Percentiles rank a stretch among this genome's conserved stretches.
Evolutionary conservation across 2,888 invertebrate genomes (phyloP).

Genomic region (Sphaeridia pumilis): DNA sequence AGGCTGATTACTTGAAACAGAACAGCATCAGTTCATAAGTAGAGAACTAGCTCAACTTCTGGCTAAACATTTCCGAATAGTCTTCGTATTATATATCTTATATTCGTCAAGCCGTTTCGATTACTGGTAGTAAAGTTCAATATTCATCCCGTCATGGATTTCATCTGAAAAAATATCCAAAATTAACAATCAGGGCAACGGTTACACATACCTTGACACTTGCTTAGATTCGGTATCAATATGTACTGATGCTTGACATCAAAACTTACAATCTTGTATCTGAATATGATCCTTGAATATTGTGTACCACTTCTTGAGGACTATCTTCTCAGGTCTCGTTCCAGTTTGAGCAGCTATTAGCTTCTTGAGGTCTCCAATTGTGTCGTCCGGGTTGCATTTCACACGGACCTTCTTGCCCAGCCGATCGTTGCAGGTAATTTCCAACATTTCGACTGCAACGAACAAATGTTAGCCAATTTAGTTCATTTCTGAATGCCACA

Average conservation of each 20-base stretch:
- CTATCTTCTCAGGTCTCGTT: conserved; percentile 92
- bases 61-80: no score
- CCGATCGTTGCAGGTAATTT: conserved; percentile 98
- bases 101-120: no score
- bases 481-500: no score
- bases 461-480: no score
- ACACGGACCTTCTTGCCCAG: conserved; percentile 96
- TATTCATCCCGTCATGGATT: conserved; percentile 98
- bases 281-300: conserved; percentile 98
- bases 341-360: conserved; percentile 98
- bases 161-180: conserved; percentile 86
- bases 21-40: no score
- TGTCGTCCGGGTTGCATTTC: conserved; percentile 97
- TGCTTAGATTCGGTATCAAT: no score
- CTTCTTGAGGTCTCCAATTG: conserved; percentile 95
- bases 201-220: no score
- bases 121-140: conserved; percentile 92
- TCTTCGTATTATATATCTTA: no score
- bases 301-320: conserved; percentile 98
- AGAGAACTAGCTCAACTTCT: no score
- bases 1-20: no score
- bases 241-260: no score
- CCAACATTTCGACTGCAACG: conserved; percentile 85
- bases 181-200: no score
- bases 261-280: conserved; percentile 74